Evolutionary conservation across 2,888 invertebrate species (phyloP), one percentile per base, ranked within the genome.

Genomic region (Xestia ashworthii): DNA sequence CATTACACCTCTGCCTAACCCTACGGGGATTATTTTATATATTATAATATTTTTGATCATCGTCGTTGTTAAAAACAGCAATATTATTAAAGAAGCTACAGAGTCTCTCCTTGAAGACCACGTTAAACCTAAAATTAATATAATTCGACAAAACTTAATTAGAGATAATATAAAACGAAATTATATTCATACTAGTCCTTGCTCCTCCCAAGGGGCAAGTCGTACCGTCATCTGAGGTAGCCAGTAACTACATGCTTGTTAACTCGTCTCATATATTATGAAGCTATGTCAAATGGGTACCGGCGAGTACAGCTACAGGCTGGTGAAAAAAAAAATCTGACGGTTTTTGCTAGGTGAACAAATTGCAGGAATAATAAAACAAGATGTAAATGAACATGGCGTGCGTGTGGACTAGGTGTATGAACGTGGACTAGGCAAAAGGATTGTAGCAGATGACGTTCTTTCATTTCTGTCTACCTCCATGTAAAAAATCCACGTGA

Each of bases 191-290:
- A 90, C 85, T 91, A 89, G 88, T 88, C 87, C 80, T 80, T 73
- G 74, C 48, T 38, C 65, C 79, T 91, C 95, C 88, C 90, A 48
- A 44, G 93, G 90, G 93, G 78, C 4, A 88, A 71, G 67, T 44
- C 44, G n/a, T 77, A 86, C 89, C 88, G 89, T 90, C 92, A 92
- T 93, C 92, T 92, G 91, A 92, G 93, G 93, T 93, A 93, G 93
- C 93, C 94, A 90, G 92, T 94, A 94, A 94, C 95, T 95, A 95
- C 95, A 94, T 93, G 96, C 96, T 95, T 95, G 96, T 96, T 96
- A 96, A 95, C 95, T 96, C 95, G 89, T 94, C 96, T 96, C 96
- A 96, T 96, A 93, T 95, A 96, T 96, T 96, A 96, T 96, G 95
- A 92, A 96, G 93, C 91, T 94, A 91, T 94, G 95, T 96, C 96